Evolutionary conservation across 2,888 invertebrate species (phyloP), one percentile per base, ranked within the genome.

Genomic region (Lasioglossum figueresi): DNA sequence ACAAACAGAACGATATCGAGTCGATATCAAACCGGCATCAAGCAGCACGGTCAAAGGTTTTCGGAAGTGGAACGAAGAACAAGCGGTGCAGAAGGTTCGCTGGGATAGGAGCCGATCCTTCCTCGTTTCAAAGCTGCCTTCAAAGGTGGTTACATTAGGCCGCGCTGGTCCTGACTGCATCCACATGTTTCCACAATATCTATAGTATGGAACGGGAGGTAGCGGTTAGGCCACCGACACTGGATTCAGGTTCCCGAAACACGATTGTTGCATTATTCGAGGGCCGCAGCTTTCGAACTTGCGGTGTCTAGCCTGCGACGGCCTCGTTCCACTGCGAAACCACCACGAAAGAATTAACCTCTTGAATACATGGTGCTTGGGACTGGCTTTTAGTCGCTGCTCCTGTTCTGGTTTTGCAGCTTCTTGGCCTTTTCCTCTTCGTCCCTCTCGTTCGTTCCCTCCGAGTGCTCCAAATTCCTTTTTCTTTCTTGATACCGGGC

Each of bases 221-320:
- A 40, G 88, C 73, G 89, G 88, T 91, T 88, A 86, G 84, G 86
- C 84, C 83, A 88, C 84, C 82, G 76, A 87, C 90, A 87, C 79
- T 40, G 88, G 90, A 92, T 91, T 88, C 87, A 85, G 91, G 90
- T 89, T 79, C 86, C 89, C 82, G 88, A 88, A 91, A 93, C 93
- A 94, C 92, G 94, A 94, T 93, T 93, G 94, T 94, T 93, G 93
- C 94, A 94, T 94, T 94, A 94, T 94, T 94, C 93, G 90, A 83
- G 88, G 89, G 92, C 92, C 92, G 88, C 92, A 92, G 94, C 94
- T 93, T 94, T 94, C 92, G 93, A 94, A 93, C 92, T 93, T 94
- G 93, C 88, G 92, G 93, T 76, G 68, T 76, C 59, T 75, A 78
- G 86, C 85, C 82, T 83, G 83, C 76, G 89, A 91, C 84, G 80